Evolutionary conservation across 2,797 vertebrate species (phyloP).

Genomic region (Sphenodon punctatus): DNA sequence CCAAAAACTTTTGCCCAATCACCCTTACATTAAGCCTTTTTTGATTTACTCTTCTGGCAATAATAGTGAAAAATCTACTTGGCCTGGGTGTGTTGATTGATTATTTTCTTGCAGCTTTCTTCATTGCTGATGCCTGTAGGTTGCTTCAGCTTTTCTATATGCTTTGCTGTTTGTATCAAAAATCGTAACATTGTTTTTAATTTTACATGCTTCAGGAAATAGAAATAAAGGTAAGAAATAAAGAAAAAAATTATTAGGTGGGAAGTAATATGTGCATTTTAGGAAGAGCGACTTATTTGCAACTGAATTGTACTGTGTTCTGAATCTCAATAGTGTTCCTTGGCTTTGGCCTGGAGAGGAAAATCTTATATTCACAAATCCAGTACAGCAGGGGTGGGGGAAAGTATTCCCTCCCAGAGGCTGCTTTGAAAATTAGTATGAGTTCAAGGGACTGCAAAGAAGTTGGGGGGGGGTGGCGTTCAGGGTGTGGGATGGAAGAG

Average conservation of each 20-base stretch:
- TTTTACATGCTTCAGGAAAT: constrained; percentile 82
- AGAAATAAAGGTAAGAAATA: constrained; percentile 82
- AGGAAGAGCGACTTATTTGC: too few relatives aligned
- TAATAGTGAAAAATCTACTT: background rate
- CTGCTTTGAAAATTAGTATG: too few relatives aligned
- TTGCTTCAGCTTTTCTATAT: accelerated
- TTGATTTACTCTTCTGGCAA: background rate
- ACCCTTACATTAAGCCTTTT: background rate
- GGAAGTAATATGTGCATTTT: background rate
- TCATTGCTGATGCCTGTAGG: too few relatives aligned
- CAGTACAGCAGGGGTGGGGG: too few relatives aligned
- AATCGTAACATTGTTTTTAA: background rate
- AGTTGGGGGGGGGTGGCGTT: too few relatives aligned
- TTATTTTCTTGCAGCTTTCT: background rate
- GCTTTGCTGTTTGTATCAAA: background rate
- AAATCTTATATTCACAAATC: accelerated
- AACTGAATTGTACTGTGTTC: too few relatives aligned
- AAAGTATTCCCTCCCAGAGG: too few relatives aligned
- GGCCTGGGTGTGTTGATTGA: background rate
- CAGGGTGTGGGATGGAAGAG: too few relatives aligned
- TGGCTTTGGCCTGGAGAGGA: background rate
- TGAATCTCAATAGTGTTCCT: background rate
- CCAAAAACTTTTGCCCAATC: too few relatives aligned
- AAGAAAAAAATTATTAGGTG: background rate
- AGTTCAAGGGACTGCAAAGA: too few relatives aligned